Percentiles rank a stretch among this genome's conserved stretches.
These are phyloP conservation scores for Triplophysa tibetana DNA, from an alignment of 2,113 vertebrate species.

Conservation along the genomic window DNA sequence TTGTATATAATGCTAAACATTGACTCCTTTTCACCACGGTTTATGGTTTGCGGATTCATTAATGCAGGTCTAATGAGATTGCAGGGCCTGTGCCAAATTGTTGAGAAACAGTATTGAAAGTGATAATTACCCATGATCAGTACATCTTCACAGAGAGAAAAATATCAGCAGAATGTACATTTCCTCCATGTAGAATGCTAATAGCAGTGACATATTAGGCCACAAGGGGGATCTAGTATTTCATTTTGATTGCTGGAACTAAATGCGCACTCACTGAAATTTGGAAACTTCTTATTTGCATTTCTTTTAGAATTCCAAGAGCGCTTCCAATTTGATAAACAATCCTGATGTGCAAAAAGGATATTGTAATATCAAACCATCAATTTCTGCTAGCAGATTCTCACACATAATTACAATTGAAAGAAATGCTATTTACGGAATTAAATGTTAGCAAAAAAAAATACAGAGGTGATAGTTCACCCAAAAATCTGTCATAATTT, in stretches of 20 bases:
- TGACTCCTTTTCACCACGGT: background rate
- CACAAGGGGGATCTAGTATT: constrained; percentile 33
- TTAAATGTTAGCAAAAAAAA: too few relatives aligned
- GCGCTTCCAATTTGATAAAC: too few relatives aligned
- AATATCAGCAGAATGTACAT: background rate
- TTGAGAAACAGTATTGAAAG: background rate
- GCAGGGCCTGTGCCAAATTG: background rate
- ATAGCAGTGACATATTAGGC: background rate
- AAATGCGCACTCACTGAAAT: background rate
- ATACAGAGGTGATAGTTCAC: too few relatives aligned
- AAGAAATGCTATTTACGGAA: background rate
- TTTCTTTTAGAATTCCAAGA: too few relatives aligned
- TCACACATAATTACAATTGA: background rate
- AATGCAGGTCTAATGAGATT: background rate
- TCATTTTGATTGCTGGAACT: background rate
- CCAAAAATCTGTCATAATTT: too few relatives aligned
- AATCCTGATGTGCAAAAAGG: background rate
- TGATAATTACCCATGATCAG: background rate
- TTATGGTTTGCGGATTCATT: background rate
- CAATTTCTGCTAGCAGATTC: too few relatives aligned
- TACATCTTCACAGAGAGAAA: background rate
- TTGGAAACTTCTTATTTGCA: too few relatives aligned
- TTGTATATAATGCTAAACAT: background rate
- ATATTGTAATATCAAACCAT: too few relatives aligned
- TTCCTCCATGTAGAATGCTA: background rate